Evolutionary conservation across 2,113 vertebrate species (phyloP).

Genomic region (Thermophis baileyi): DNA sequence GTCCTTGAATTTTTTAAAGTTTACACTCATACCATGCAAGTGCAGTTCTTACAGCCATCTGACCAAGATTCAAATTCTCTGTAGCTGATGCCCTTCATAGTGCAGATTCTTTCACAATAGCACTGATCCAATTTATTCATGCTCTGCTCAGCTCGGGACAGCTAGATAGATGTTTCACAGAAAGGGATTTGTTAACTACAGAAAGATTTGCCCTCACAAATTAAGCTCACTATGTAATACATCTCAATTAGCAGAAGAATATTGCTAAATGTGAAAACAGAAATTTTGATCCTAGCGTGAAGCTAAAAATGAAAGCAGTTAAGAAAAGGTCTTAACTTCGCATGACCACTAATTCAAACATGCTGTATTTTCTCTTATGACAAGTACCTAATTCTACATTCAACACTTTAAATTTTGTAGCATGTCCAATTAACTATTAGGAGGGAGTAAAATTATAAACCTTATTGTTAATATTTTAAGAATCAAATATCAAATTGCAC

Average conservation of each 20-base stretch:
- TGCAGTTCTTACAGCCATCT: constrained; percentile 98
- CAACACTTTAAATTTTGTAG: neutral
- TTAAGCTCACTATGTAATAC: neutral
- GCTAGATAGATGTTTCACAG: constrained; percentile 70
- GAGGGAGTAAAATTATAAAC: neutral
- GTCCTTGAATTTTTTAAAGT: constrained; percentile 4
- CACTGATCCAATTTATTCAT: constrained; percentile 97
- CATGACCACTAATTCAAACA: neutral
- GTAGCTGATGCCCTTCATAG: constrained; percentile 87
- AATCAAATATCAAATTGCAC: neutral
- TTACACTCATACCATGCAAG: constrained; percentile 84
- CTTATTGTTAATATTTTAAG: neutral
- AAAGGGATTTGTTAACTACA: constrained; percentile 30
- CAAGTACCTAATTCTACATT: neutral
- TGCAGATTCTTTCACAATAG: constrained; percentile 97
- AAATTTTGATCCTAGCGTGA: neutral
- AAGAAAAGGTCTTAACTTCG: neutral
- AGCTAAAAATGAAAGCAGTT: neutral
- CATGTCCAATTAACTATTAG: neutral
- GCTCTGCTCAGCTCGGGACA: constrained; percentile 93
- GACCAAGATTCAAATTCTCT: constrained; percentile 93
- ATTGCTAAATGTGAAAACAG: constrained; percentile 15
- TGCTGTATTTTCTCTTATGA: too few species aligned
- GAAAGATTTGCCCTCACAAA: constrained; percentile 5
- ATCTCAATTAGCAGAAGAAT: neutral